Evolutionary conservation across 1,140 invertebrate species (phyloP).

Genomic region (Bombus pascuorum): DNA sequence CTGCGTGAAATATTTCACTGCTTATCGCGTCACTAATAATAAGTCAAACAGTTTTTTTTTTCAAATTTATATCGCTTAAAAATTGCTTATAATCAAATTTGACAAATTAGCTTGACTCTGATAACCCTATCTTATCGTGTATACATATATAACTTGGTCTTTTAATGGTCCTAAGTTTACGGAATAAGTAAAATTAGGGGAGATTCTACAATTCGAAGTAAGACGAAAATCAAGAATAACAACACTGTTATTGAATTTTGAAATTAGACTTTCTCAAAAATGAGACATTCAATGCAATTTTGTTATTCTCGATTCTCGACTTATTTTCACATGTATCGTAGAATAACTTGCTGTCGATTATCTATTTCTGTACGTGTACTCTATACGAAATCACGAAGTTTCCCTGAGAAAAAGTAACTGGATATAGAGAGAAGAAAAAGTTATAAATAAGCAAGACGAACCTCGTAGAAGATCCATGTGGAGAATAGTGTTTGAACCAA

Average conservation of each 20-base stretch:
- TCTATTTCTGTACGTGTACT: neutral
- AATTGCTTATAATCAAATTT: no score
- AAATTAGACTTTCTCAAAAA: neutral
- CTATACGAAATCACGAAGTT: neutral
- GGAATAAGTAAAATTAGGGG: no score
- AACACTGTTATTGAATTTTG: neutral
- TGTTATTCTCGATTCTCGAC: neutral
- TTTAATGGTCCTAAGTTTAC: no score
- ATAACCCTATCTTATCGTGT: no score
- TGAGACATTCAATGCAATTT: neutral
- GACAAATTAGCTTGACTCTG: no score
- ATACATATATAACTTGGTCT: no score
- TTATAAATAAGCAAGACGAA: conserved; percentile 74
- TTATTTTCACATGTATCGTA: neutral
- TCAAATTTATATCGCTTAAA: no score
- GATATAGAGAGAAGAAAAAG: neutral
- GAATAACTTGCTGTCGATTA: neutral
- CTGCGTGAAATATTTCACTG: no score
- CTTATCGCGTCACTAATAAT: no score
- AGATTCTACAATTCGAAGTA: no score
- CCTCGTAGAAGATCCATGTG: conserved; percentile 96
- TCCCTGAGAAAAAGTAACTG: neutral
- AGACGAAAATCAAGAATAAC: no score
- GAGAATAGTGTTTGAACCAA: conserved; percentile 94
- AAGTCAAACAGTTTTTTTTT: no score